Percentiles rank a stretch among this genome's conserved stretches.
Conservation (phyloP, 2,113 vertebrate species). For the Tringa solitaria region DNA sequence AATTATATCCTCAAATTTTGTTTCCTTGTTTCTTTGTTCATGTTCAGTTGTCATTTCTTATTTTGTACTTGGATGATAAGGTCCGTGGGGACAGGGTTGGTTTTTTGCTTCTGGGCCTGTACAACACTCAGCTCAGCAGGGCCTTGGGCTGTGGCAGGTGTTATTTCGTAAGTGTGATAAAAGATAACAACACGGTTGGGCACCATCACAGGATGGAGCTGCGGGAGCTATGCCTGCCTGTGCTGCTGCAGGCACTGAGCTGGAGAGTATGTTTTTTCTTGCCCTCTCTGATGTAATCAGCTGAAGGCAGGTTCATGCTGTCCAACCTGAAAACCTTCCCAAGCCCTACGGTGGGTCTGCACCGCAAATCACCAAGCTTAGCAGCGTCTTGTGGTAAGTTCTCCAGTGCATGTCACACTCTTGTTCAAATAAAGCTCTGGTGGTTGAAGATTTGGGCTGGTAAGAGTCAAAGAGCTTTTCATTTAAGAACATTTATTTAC, state of each 20-base stretch:
- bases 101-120: not conserved
- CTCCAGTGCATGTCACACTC: not conserved
- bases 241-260: not conserved
- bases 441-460: not conserved
- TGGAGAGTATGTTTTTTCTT: not conserved
- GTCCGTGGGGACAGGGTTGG: not conserved
- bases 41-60: not conserved
- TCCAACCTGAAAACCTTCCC: conserved; percentile 6
- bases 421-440: not conserved
- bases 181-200: accelerated
- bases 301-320: not conserved
- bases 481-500: not conserved
- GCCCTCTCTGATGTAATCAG: not conserved
- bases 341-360: not conserved
- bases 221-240: not conserved
- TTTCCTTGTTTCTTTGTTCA: not conserved
- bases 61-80: not conserved
- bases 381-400: not conserved
- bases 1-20: not conserved
- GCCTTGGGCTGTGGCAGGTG: not conserved
- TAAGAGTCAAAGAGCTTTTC: not conserved
- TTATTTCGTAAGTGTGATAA: not conserved
- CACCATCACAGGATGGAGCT: not conserved
- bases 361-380: not conserved
- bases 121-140: not conserved